Evolutionary conservation across 1,140 invertebrate species (phyloP), one percentile per base, ranked within the genome.

Genomic region (Drosophila truncata): DNA sequence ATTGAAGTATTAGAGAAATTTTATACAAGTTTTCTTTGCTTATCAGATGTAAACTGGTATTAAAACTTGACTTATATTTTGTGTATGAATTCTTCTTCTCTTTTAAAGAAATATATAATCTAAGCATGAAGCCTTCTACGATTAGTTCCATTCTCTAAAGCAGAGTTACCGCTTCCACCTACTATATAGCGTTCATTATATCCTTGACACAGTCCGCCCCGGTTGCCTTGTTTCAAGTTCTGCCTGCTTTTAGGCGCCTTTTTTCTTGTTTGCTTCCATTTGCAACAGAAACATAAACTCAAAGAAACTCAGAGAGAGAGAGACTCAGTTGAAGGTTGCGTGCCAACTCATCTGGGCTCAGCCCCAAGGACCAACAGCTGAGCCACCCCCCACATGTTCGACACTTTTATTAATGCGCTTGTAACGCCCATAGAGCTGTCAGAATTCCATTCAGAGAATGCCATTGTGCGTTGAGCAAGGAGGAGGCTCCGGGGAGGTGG

Each of bases 381-480:
- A n/a, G 13, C 31, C 27, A 20, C 7, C 52, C 7, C 52, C 49
- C 67, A 58, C 80, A 74, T 80, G 77, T 88, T 88, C 84, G 84
- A 88, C 84, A 90, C 78, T 88, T 88, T 88, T 90, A 88, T 88
- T 88, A 88, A 88, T 88, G 84, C 64, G 82, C 82, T 82, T 82
- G 79, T 87, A 82, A 76, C 79, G 85, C 84, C 73, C 70, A 71
- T 54, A 61, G 66, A 77, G 77, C 83, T 87, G 83, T 88, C 80
- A 79, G 85, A 88, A 88, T 88, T 88, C 80, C 84, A 88, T 88
- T 88, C 84, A 84, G 55, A 70, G 75, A 47, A 87, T 63, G 85
- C 62, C 73, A 80, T 87, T 77, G 71, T 59, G 62, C 44, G 20
- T 33, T 50, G 62, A 14, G 5, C 39, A 44, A 44, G 52, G 41